These are phyloP conservation scores for Polymixis lichenea DNA, from an alignment of 2,888 invertebrate species.

Conservation along the genomic window DNA sequence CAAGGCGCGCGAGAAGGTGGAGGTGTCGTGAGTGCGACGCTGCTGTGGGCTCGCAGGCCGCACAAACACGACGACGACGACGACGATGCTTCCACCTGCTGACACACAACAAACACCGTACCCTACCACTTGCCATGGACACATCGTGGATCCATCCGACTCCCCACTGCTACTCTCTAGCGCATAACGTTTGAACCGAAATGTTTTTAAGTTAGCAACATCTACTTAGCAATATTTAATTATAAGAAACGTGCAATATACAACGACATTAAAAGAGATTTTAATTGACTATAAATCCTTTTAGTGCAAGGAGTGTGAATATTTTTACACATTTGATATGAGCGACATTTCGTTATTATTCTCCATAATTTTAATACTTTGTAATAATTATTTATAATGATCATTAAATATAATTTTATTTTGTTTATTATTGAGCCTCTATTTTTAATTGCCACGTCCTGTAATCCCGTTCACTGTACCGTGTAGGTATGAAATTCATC, in stretches of 20 bases:
- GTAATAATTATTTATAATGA: constrained; percentile 56
- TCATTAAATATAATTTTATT: constrained; percentile 48
- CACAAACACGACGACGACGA: constrained; percentile 20
- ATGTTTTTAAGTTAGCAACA: constrained; percentile 13
- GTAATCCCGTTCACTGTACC: background rate
- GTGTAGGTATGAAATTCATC: background rate
- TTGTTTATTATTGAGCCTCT: constrained; percentile 33
- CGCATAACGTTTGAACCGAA: background rate
- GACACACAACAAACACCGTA: background rate
- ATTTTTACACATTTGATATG: constrained; percentile 19
- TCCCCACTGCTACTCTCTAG: background rate
- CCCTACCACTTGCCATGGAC: background rate
- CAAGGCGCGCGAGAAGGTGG: constrained; percentile 93
- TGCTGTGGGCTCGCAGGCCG: constrained; percentile 8
- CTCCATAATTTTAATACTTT: constrained; percentile 52
- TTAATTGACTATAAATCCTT: constrained; percentile 13
- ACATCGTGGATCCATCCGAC: background rate
- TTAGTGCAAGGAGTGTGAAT: constrained; percentile 35
- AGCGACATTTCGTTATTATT: constrained; percentile 30
- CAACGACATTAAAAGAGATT: constrained; percentile 4
- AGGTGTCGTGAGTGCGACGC: constrained; percentile 82
- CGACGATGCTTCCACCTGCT: constrained; percentile 48
- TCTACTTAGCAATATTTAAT: constrained; percentile 3
- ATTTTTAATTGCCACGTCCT: background rate
- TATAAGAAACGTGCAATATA: constrained; percentile 31